phyloP scores from a whole-genome alignment of 2,113 vertebrate species.

The Pygathrix nemaeus region DNA sequence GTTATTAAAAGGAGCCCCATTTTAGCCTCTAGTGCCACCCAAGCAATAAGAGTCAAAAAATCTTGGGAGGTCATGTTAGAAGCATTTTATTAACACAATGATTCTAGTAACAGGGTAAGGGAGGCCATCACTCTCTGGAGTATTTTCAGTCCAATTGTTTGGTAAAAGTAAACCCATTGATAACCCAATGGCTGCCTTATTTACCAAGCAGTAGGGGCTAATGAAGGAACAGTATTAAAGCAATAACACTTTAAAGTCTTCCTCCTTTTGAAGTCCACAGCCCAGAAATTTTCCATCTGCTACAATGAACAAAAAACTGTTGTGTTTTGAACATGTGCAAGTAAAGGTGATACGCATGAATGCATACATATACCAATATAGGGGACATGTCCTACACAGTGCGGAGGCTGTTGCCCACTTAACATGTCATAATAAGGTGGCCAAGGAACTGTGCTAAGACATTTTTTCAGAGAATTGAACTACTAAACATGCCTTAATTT shows the following conservation, averaged over 20 bases:
- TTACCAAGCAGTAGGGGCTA: conserved; percentile 59
- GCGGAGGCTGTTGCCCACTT: neutral
- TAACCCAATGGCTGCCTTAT: conserved; percentile 55
- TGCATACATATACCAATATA: rapidly evolving
- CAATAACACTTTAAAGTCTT: conserved; percentile 23
- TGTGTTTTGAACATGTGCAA: neutral
- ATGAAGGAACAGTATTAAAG: conserved; percentile 50
- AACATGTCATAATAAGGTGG: neutral
- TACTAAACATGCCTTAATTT: neutral
- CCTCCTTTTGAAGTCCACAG: neutral
- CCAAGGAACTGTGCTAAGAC: neutral
- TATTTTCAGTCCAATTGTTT: conserved; percentile 59
- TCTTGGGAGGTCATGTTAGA: conserved; percentile 77
- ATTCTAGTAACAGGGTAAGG: conserved; percentile 68
- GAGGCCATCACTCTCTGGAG: conserved; percentile 63
- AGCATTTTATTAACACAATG: conserved; percentile 83
- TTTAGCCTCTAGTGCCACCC: conserved; percentile 86
- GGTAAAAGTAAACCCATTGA: conserved; percentile 64
- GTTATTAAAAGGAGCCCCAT: conserved; percentile 85
- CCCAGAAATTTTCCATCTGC: conserved; percentile 1
- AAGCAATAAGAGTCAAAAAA: conserved; percentile 87
- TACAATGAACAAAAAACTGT: neutral
- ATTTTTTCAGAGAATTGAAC: conserved; percentile 5
- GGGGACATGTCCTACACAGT: neutral
- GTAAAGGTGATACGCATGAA: neutral